Percentiles rank a stretch among this genome's conserved stretches.
Evolutionary conservation across 1,140 invertebrate species (phyloP).

Genomic region (Drosophila yakuba): DNA sequence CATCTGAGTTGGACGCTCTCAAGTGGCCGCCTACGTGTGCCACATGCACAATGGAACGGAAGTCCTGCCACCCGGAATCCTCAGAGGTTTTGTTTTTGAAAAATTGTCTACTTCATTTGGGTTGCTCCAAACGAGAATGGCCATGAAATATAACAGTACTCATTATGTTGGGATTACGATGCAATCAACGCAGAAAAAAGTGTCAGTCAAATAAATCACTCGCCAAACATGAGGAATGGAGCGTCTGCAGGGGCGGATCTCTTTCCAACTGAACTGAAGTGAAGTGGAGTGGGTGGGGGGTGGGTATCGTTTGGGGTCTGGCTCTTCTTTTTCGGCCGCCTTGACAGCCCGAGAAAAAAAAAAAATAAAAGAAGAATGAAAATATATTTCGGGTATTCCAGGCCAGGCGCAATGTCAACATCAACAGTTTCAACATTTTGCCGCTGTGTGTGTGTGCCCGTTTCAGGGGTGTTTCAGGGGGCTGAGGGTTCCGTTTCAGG

Average conservation of each 20-base stretch:
- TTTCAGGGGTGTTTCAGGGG: neutral
- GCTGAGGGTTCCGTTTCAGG: neutral
- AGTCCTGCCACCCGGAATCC: neutral
- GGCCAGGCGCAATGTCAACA: constrained; percentile 71
- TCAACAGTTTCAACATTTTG: constrained; percentile 39
- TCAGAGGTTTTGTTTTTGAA: constrained; percentile 76
- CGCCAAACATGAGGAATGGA: constrained; percentile 72
- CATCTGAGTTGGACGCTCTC: constrained; percentile 49
- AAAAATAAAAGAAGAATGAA: constrained; percentile 26
- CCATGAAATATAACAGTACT: constrained; percentile 84
- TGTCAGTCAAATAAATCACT: constrained; percentile 84
- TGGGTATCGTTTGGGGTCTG: constrained; percentile 7
- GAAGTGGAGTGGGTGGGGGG: neutral
- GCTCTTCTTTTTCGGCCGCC: constrained; percentile 38
- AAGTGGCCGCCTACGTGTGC: constrained; percentile 79
- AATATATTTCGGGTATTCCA: constrained; percentile 64
- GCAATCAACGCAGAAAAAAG: constrained; percentile 84
- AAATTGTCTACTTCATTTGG: constrained; percentile 83
- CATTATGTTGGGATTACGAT: constrained; percentile 84
- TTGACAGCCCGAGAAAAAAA: constrained; percentile 40
- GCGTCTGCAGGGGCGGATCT: constrained; percentile 5
- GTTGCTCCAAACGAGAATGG: constrained; percentile 69
- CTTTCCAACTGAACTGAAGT: no score
- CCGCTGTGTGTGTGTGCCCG: constrained; percentile 1
- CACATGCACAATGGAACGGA: constrained; percentile 70